These are phyloP conservation scores for Charadrius vociferus DNA, from an alignment of 2,113 vertebrate species.

Conservation along the genomic window DNA sequence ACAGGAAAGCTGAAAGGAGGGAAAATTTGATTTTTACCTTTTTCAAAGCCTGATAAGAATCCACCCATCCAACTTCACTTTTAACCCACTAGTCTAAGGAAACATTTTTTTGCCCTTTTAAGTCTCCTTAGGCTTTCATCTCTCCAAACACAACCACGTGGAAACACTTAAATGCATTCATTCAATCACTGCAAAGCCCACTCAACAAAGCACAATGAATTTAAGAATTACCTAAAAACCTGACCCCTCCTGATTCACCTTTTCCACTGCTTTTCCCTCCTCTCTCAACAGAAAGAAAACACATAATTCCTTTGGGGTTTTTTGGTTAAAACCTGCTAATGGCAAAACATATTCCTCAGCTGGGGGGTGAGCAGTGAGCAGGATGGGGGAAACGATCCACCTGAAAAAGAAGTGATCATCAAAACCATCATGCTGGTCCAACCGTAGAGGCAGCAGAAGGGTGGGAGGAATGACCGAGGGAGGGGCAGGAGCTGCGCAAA, in stretches of 20 bases:
- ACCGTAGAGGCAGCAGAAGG: rapidly evolving
- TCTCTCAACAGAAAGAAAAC: not conserved
- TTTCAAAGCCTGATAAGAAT: not conserved
- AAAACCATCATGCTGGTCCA: not conserved
- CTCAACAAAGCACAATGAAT: not conserved
- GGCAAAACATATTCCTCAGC: not conserved
- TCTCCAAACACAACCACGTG: not conserved
- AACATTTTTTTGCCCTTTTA: not conserved
- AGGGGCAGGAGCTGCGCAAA: not conserved
- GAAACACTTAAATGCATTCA: not conserved
- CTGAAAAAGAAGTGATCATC: not conserved
- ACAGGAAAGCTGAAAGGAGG: not conserved
- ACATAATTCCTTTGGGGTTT: not conserved
- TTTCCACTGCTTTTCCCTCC: not conserved
- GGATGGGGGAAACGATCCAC: not conserved
- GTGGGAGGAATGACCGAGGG: not conserved
- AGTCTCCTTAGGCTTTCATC: not conserved
- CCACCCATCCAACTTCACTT: not conserved
- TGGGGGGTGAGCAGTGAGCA: not conserved
- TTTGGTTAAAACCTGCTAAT: not conserved
- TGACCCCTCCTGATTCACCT: not conserved
- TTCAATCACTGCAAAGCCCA: not conserved
- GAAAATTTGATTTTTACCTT: not conserved
- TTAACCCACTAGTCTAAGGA: not conserved
- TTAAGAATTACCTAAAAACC: not conserved